Base-by-base conservation (phyloP, 2,888 invertebrate species). In the Aporophyla lueneburgensis region DNA sequence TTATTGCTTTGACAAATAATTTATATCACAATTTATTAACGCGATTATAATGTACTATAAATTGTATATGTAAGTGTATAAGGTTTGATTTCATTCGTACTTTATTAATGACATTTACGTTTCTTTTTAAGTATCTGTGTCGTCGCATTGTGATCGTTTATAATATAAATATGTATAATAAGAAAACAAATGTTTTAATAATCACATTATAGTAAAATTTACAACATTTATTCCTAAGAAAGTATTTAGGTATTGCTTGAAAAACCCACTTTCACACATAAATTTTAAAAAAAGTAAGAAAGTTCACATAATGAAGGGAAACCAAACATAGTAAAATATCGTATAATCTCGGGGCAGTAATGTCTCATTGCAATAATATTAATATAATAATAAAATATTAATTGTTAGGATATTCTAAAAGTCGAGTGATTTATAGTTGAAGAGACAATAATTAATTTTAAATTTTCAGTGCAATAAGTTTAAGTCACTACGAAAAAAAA, bases 1-100 rank as follows among this genome's bases (percentile, higher is more conserved):
- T 91, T 92, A 92, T 91, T 93, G 92, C 91, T 93, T 87, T 87
- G 85, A 88, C 76, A 85, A 80, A 81, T 84, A 74, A 88, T 87
- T 89, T 89, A 88, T 89, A 92, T 91, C 89, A 91, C 91, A 91
- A 87, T 88, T 74, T 87, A 71, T 87, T 83, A 80, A 86, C 81
- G 85, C 79, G 83, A 87, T 85, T 81, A 80, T 76, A 84, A 74
- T 87, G 87, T 86, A 87, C 87, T 84, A 86, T 85, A 78, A 68
- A 76, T 51, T 79, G 76, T 82, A 79, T 74, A 56, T 4, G 54
- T 66, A 53, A 54, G 54, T 66, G 16, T 68, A 65, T 73, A 75
- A 84, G 58, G 54, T 79, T 62, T n/a, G 61, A 74, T 71, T 86
- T 83, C 74, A 78, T 78, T 85, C 66, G 19, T 71, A 58, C 67